Evolutionary conservation across 2,797 vertebrate genomes (phyloP).

Genomic region (Acipenser oxyrinchus): DNA sequence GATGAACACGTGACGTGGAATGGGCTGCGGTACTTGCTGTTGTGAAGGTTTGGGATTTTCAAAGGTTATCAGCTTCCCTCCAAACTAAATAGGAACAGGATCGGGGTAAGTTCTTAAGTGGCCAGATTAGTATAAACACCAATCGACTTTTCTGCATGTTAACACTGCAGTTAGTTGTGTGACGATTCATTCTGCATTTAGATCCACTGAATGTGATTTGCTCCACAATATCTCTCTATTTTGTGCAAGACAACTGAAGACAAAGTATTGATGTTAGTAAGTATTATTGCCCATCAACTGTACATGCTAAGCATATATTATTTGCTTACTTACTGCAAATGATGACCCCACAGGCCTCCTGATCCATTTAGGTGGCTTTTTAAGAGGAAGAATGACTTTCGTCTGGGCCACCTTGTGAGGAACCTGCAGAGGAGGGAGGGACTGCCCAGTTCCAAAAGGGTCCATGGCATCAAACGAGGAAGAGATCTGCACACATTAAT

Average conservation of each 20-base stretch:
- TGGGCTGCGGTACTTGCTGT: constrained; percentile 60
- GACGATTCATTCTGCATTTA: no score
- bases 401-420: constrained; percentile 64
- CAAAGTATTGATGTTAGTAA: no score
- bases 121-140: no score
- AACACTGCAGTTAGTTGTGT: no score
- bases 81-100: constrained; percentile 60
- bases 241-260: no score
- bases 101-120: neutral
- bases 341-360: constrained; percentile 78
- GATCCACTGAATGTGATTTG: no score
- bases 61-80: constrained; percentile 83
- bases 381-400: constrained; percentile 70
- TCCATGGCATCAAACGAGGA: constrained; percentile 80
- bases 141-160: no score
- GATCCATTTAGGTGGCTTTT: constrained; percentile 83
- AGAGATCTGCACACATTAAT: constrained; percentile 59
- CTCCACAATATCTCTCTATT: no score
- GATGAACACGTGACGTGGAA: constrained; percentile 67
- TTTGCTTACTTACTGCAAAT: constrained; percentile 71
- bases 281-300: no score
- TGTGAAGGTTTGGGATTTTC: constrained; percentile 53
- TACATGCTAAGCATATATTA: no score
- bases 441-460: constrained; percentile 78
- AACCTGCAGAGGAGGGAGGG: constrained; percentile 73